Conservation (phyloP, 1,140 invertebrate genomes). For the Lanistes nyassanus region DNA sequence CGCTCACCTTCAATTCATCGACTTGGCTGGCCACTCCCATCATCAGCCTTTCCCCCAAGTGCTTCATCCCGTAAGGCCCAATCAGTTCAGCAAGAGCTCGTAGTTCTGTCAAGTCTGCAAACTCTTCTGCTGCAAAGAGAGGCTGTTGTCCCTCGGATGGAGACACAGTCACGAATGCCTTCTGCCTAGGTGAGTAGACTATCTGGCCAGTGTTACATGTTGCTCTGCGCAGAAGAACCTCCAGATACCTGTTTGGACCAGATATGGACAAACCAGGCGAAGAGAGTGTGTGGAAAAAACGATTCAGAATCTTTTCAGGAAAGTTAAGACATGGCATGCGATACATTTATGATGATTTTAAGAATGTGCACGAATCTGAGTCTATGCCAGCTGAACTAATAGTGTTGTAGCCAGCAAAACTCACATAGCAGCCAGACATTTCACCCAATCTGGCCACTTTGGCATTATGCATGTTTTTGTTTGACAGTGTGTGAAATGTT, state of each 20-base stretch:
- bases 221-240: constrained; percentile 91
- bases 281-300: constrained; percentile 93
- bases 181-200: constrained; percentile 94
- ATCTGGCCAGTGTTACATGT: constrained; percentile 89
- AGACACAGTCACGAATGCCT: constrained; percentile 93
- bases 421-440: no score
- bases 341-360: no score
- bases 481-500: no score
- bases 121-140: constrained; percentile 97
- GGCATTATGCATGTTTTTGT: no score
- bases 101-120: constrained; percentile 97
- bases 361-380: no score
- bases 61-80: constrained; percentile 98
- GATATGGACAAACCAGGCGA: constrained; percentile 76
- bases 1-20: constrained; percentile 84
- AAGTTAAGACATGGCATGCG: no score
- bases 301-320: no score
- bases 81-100: constrained; percentile 95
- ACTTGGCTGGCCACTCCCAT: constrained; percentile 98
- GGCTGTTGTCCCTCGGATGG: constrained; percentile 81
- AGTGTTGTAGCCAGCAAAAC: no score
- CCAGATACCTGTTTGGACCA: constrained; percentile 81
- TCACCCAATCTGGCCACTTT: no score
- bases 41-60: constrained; percentile 95
- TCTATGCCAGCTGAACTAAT: no score